Percentiles rank a stretch among this genome's conserved stretches.
These are phyloP conservation scores for Syngnathoides biaculeatus DNA, from an alignment of 2,113 vertebrate genomes.

Conservation along the genomic window DNA sequence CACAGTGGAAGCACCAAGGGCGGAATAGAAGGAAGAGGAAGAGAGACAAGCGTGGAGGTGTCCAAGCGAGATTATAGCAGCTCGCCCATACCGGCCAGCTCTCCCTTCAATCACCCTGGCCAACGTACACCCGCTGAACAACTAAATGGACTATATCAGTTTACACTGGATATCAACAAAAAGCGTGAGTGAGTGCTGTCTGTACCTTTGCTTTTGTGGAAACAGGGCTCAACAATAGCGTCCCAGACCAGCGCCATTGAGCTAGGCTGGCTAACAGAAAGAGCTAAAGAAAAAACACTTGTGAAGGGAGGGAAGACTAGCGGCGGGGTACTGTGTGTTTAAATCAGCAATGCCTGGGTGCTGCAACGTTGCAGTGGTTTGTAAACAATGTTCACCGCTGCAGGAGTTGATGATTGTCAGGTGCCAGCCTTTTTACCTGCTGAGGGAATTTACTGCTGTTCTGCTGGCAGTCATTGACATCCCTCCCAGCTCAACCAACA, in stretches of 20 bases:
- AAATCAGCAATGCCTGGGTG: conserved; percentile 19
- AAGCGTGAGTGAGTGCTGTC: not conserved
- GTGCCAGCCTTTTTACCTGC: conserved; percentile 13
- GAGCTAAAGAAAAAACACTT: conserved; percentile 5
- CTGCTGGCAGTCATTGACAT: conserved; percentile 24
- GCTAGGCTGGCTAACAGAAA: conserved; percentile 12
- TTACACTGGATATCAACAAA: not conserved
- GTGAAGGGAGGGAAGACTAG: not conserved
- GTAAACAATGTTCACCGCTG: conserved; percentile 12
- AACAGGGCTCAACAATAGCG: conserved; percentile 1
- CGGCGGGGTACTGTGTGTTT: conserved; percentile 5
- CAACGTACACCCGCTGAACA: not conserved
- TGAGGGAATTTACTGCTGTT: conserved; percentile 12
- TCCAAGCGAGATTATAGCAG: too few species aligned
- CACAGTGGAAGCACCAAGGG: too few species aligned
- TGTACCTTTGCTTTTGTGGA: conserved; percentile 3
- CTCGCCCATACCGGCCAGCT: not conserved
- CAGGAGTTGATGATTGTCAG: conserved; percentile 19
- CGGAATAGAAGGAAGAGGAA: too few species aligned
- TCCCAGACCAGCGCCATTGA: conserved; percentile 8
- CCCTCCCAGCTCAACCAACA: conserved; percentile 3
- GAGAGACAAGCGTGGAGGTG: too few species aligned
- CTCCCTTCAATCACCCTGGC: too few species aligned
- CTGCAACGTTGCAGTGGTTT: not conserved
- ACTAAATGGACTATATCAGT: not conserved